Evolutionary conservation across 2,113 vertebrate species (phyloP), one percentile per base, ranked within the genome.

Genomic region (Entomyzon cyanotis): DNA sequence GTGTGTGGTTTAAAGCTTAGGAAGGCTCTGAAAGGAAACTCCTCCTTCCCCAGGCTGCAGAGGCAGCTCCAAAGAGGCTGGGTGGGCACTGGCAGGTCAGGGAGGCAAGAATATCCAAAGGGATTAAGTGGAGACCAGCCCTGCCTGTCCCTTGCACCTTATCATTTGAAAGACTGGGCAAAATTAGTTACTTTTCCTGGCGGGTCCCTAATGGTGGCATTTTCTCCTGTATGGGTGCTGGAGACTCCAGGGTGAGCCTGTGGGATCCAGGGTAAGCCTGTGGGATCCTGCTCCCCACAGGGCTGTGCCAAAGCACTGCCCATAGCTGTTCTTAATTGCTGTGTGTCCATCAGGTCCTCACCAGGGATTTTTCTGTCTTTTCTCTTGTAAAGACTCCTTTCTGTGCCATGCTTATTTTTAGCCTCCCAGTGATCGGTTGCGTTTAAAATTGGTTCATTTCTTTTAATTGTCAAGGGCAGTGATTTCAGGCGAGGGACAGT

Each of bases 401-500:
- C 85, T 95, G 85, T 94, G 93, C 79, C 22, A 4, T 4, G 12
- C 47, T 80, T 96, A 95, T 95, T 96, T 96, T 95, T 97, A 96
- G 95, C 39, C 27, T 93, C 50, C n/a, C 76, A 64, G 41, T 67
- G 73, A 94, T 82, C 2, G 0, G 75, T 16, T 92, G 76, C n/a
- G 69, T 92, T 94, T 82, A 89, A 96, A 97, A 96, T 60, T 79
- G 94, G 92, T 95, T 97, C 88, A 82, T 77, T 92, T 89, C 88
- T 96, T 95, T 95, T 94, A 89, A 82, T 90, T 75, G 80, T 90
- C 96, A 96, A 95, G 92, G 95, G 90, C 93, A 82, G 76, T 1
- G 7, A 76, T 93, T 86, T 90, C 73, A 93, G 83, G 76, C 33
- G 8, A 84, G 79, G 85, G 79, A 94, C 88, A 84, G 89, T 10